A percentile compares a stretch with the other conserved stretches of the same genome.
phyloP scores from a whole-genome alignment of 2,888 invertebrate species.

The Apodemia duryi region DNA sequence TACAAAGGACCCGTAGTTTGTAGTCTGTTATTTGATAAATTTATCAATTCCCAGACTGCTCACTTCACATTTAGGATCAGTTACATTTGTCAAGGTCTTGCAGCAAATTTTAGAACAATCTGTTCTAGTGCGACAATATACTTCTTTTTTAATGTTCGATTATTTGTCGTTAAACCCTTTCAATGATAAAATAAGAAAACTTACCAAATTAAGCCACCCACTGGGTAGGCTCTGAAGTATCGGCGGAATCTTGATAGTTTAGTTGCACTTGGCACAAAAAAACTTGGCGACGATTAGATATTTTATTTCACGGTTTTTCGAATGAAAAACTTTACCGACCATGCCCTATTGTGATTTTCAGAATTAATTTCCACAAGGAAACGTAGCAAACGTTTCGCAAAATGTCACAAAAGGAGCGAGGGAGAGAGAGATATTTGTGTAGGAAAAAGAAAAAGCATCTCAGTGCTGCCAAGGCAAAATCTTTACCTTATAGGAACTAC shows the following conservation, averaged over 20 bases:
- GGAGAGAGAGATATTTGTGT: conserved; percentile 23
- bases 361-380: conserved; percentile 54
- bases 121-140: background rate
- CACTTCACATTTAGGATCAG: background rate
- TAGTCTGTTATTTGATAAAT: background rate
- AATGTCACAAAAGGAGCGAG: conserved; percentile 63
- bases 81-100: conserved; percentile 1
- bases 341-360: conserved; percentile 68
- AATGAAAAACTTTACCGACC: conserved; percentile 68
- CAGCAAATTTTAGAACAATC: background rate
- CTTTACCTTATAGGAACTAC: background rate
- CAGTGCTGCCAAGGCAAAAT: conserved; percentile 6
- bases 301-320: conserved; percentile 65
- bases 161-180: background rate
- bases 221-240: conserved; percentile 88
- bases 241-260: conserved; percentile 91
- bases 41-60: background rate
- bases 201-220: conserved; percentile 88
- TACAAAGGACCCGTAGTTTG: background rate
- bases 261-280: conserved; percentile 78
- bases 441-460: background rate
- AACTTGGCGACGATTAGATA: conserved; percentile 69
- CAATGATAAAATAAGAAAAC: conserved; percentile 39
- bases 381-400: conserved; percentile 61
- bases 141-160: background rate